Evolutionary conservation across 2,888 invertebrate genomes (phyloP), one percentile per base, ranked within the genome.

Genomic region (Molorchus minor): DNA sequence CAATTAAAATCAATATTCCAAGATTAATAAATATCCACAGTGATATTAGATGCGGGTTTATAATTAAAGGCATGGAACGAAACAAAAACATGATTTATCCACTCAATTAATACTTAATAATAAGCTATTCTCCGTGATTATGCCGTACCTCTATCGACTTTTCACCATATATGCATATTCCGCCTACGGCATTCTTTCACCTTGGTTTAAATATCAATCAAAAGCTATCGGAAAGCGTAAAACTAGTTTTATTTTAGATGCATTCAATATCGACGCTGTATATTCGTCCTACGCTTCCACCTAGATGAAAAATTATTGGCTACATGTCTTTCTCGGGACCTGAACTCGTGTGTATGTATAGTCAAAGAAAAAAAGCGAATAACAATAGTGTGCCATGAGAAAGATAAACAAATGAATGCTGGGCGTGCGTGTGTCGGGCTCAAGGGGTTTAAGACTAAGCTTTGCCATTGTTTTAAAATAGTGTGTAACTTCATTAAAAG

Each of bases 21-120:
- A n/a, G 10, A 16, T 16, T 40, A 51, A 29, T 40, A 38, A 52
- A 29, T n/a, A 40, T 8, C n/a, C n/a, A n/a, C 25, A 29, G 4
- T 17, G 1, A 25, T 15, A 5, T 8, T 49, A 30, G 33, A 16
- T 38, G 12, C 29, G 13, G 25, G 15, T 19, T 30, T 52, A 52
- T 52, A 52, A 52, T 62, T 62, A 59, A 41, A 35, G 41, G 21
- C 44, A 41, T 30, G 12, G 47, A 64, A 62, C 33, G n/a, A 55
- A 54, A 55, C 36, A 19, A 10, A 51, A 46, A 20, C 57, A 38
- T 16, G 56, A 58, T 61, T 64, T 64, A 61, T 64, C 58, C 52
- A 58, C 56, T 56, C 35, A 61, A 64, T 61, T 61, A 64, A 64
- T 64, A 61, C 45, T 36, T 56, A 45, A 58, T 58, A 52, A 58